Evolutionary conservation across 2,797 vertebrate genomes (phyloP).

Genomic region (Myripristis jacobus): DNA sequence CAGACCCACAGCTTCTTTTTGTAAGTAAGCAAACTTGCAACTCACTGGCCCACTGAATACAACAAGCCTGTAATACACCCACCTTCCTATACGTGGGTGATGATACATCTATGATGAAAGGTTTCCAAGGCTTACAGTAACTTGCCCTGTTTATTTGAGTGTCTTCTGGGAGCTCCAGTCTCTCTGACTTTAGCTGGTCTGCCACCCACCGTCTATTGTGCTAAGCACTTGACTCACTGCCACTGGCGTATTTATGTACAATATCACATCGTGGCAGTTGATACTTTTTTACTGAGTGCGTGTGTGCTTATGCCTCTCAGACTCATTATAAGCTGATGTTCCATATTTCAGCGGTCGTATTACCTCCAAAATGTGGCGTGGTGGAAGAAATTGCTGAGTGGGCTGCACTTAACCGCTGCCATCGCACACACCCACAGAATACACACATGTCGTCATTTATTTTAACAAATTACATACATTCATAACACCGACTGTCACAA

Average conservation of each 20-base stretch:
- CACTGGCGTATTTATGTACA: conserved; percentile 58
- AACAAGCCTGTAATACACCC: conserved; percentile 36
- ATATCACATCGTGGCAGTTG: conserved; percentile 22
- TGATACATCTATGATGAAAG: conserved; percentile 44
- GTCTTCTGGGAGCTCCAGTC: conserved; percentile 31
- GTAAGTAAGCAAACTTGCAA: neutral
- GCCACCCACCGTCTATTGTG: conserved; percentile 49
- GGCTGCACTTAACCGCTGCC: neutral
- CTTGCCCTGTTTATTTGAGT: conserved; percentile 36
- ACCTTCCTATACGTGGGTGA: conserved; percentile 44
- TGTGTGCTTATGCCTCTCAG: neutral
- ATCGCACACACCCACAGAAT: neutral
- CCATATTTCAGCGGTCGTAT: neutral
- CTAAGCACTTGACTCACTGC: conserved; percentile 33
- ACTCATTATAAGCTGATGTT: neutral
- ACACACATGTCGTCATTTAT: neutral
- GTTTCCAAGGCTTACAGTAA: conserved; percentile 49
- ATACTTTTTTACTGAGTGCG: conserved; percentile 1
- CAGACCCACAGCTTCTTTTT: conserved; percentile 9
- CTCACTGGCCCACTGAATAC: neutral
- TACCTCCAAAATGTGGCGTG: neutral
- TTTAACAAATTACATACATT: no score
- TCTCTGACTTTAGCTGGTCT: conserved; percentile 43
- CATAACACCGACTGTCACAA: conserved; percentile 3
- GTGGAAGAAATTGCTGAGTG: neutral